Evolutionary conservation across 2,888 invertebrate genomes (phyloP).

Genomic region (Amblyjoppa proteus): DNA sequence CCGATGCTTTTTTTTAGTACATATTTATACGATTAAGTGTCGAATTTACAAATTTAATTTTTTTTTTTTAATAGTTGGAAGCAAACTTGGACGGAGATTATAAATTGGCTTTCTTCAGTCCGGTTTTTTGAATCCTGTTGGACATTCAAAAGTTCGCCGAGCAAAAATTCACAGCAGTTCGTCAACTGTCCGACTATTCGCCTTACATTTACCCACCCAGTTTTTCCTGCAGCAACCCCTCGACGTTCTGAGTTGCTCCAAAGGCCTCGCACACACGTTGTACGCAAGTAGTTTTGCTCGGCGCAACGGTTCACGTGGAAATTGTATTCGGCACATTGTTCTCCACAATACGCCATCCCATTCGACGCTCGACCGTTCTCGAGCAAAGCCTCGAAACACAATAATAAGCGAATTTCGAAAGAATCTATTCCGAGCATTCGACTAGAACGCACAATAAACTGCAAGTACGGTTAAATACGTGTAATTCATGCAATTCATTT

Average conservation of each 20-base stretch:
- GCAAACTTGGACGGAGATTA: not conserved
- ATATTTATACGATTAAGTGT: too few species aligned
- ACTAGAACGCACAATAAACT: not conserved
- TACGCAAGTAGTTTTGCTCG: slow-evolving; percentile 16
- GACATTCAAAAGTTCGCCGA: slow-evolving; percentile 1
- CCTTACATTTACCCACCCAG: slow-evolving; percentile 5
- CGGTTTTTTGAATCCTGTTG: not conserved
- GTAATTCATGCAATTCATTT: too few species aligned
- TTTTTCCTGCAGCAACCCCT: not conserved
- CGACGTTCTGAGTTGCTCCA: slow-evolving; percentile 11
- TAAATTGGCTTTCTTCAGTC: not conserved
- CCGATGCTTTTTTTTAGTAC: too few species aligned
- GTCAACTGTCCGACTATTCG: slow-evolving; percentile 9
- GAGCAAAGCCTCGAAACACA: not conserved
- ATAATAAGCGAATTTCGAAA: not conserved
- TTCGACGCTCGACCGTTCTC: not conserved
- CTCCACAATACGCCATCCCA: not conserved
- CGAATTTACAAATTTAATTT: too few species aligned
- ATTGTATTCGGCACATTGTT: slow-evolving; percentile 17
- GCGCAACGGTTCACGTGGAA: not conserved
- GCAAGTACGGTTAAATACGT: too few species aligned
- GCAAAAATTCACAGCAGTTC: not conserved
- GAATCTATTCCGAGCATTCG: not conserved
- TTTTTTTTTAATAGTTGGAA: not conserved
- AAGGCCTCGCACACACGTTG: slow-evolving; percentile 32